Conservation (phyloP, 2,797 vertebrate genomes). For the Coilia nasus region DNA sequence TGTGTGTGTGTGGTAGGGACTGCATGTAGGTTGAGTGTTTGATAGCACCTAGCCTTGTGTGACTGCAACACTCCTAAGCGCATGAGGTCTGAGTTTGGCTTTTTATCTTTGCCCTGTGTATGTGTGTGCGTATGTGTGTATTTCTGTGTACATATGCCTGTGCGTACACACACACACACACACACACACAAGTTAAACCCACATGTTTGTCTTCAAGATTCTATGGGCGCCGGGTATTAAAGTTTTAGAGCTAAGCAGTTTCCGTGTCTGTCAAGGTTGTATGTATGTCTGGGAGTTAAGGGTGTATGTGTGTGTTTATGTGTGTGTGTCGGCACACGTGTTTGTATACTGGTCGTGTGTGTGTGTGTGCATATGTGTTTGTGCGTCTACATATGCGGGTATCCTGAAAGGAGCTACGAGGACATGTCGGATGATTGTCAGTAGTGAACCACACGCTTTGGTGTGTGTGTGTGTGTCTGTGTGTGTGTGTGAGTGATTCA, state of each 20-base stretch:
- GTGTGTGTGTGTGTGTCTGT: neutral
- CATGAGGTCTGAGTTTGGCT: neutral
- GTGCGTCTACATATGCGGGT: too few relatives aligned
- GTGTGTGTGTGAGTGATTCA: neutral
- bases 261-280: neutral
- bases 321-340: slow-evolving; percentile 35
- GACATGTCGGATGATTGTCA: too few relatives aligned
- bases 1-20: too few relatives aligned
- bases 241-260: neutral
- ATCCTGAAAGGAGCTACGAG: too few relatives aligned
- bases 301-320: slow-evolving; percentile 3
- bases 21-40: too few relatives aligned
- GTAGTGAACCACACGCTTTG: too few relatives aligned
- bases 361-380: too few relatives aligned
- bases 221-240: neutral
- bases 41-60: too few relatives aligned
- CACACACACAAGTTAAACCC: neutral
- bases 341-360: neutral
- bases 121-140: neutral
- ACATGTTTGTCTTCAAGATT: neutral
- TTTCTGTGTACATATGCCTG: too few relatives aligned
- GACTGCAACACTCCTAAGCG: too few relatives aligned
- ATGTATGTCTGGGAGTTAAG: too few relatives aligned
- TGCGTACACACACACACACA: slow-evolving; percentile 21
- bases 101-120: too few relatives aligned